Evolutionary conservation across 2,888 invertebrate genomes (phyloP).

Genomic region (Drosophila rellima): DNA sequence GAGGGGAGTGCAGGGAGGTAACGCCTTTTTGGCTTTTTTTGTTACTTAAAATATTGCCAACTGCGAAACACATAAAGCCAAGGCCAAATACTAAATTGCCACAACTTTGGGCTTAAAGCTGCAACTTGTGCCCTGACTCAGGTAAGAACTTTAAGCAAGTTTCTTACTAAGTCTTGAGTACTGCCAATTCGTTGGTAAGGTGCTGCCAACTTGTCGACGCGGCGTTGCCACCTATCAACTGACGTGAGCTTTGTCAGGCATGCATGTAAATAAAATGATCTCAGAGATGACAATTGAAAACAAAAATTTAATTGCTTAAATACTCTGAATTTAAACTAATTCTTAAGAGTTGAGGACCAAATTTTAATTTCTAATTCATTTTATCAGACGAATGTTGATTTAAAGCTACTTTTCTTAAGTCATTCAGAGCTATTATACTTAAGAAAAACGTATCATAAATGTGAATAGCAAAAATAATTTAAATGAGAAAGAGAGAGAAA

Average conservation of each 20-base stretch:
- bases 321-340: too few relatives aligned
- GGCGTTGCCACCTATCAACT: not conserved
- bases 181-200: conserved; percentile 3
- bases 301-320: too few relatives aligned
- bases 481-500: not conserved
- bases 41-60: conserved; percentile 21
- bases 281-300: too few relatives aligned
- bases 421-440: too few relatives aligned
- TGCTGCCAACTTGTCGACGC: conserved; percentile 5
- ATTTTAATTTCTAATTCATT: too few relatives aligned
- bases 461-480: not conserved
- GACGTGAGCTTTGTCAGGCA: not conserved
- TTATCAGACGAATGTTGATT: too few relatives aligned
- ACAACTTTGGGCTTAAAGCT: conserved; percentile 11
- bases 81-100: conserved; percentile 21
- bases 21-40: conserved; percentile 22
- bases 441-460: too few relatives aligned
- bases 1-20: not conserved
- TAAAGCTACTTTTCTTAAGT: too few relatives aligned
- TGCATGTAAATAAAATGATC: not conserved
- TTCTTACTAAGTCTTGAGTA: not conserved
- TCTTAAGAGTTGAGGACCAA: too few relatives aligned
- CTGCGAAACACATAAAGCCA: conserved; percentile 31
- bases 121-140: not conserved
- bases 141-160: conserved; percentile 3